Conservation (phyloP, 2,113 vertebrate species). For the Brevimyrus niger region DNA sequence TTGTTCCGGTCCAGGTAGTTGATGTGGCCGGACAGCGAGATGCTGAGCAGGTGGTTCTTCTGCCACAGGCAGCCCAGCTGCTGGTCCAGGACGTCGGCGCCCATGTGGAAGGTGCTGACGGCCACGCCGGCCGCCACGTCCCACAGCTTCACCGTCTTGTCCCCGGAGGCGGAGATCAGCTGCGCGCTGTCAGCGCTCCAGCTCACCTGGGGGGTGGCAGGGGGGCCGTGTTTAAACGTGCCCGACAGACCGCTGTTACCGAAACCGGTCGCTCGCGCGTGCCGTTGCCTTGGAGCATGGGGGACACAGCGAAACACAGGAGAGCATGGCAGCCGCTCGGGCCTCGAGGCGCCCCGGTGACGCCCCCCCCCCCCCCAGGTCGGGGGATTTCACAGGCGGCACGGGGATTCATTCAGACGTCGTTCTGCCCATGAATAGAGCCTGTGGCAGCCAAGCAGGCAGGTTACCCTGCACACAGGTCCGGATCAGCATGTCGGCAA, state of each 20-base stretch:
- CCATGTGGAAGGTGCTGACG: conserved; percentile 84
- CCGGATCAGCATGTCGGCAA: neutral
- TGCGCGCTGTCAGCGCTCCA: conserved; percentile 87
- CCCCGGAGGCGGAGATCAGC: conserved; percentile 90
- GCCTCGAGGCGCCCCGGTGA: too few relatives aligned
- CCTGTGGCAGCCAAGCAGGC: neutral
- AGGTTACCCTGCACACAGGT: neutral
- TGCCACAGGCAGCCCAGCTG: conserved; percentile 98
- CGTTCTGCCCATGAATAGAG: neutral
- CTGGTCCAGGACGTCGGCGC: conserved; percentile 77
- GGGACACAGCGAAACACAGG: neutral
- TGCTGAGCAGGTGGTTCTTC: conserved; percentile 77
- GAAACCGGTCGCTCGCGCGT: neutral
- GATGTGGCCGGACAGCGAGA: conserved; percentile 90
- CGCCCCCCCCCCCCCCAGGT: neutral
- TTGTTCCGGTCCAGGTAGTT: conserved; percentile 96
- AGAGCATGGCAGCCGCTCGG: neutral
- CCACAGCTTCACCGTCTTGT: conserved; percentile 94
- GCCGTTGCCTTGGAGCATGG: neutral
- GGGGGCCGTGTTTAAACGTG: neutral
- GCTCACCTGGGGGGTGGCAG: conserved; percentile 49
- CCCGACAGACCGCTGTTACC: neutral
- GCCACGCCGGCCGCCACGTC: conserved; percentile 69
- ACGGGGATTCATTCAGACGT: neutral
- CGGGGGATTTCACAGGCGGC: neutral